These are phyloP conservation scores for Gnathochromis pfefferi DNA, from an alignment of 2,113 vertebrate genomes.

Conservation along the genomic window DNA sequence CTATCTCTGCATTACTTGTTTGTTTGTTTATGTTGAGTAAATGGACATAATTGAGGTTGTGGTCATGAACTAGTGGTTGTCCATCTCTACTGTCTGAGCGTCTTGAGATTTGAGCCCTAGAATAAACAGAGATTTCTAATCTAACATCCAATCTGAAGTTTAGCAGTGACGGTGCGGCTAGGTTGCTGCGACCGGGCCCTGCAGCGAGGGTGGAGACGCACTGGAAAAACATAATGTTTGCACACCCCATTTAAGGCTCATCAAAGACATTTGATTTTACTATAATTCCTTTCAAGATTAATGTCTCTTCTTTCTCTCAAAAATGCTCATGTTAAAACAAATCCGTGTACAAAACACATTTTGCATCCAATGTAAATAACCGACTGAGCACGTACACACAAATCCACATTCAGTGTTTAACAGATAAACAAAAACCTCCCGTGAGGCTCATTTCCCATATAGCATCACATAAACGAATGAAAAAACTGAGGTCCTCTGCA, in stretches of 20 bases:
- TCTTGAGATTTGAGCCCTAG: not conserved
- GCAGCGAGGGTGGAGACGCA: conserved; percentile 21
- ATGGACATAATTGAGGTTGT: conserved; percentile 47
- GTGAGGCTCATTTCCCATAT: not conserved
- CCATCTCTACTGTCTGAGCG: not conserved
- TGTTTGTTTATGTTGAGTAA: conserved; percentile 47
- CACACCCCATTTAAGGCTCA: not conserved
- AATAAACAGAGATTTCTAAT: conserved; percentile 36
- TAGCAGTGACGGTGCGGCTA: not conserved
- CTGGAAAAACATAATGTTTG: not conserved
- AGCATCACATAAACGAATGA: not conserved
- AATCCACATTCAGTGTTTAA: not conserved
- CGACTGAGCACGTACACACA: not conserved
- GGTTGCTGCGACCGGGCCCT: conserved; percentile 8
- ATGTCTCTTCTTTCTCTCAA: not conserved
- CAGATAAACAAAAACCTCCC: not conserved
- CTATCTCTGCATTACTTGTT: conserved; percentile 24
- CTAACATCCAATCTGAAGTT: not conserved
- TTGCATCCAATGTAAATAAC: not conserved
- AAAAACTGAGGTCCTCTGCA: not conserved
- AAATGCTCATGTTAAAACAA: not conserved
- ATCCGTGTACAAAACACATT: fast-evolving
- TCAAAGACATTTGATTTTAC: not conserved
- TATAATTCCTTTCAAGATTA: not conserved
- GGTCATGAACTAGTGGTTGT: conserved; percentile 25